These are phyloP conservation scores for Squalus acanthias DNA, from an alignment of 2,797 vertebrate species.

Conservation along the genomic window DNA sequence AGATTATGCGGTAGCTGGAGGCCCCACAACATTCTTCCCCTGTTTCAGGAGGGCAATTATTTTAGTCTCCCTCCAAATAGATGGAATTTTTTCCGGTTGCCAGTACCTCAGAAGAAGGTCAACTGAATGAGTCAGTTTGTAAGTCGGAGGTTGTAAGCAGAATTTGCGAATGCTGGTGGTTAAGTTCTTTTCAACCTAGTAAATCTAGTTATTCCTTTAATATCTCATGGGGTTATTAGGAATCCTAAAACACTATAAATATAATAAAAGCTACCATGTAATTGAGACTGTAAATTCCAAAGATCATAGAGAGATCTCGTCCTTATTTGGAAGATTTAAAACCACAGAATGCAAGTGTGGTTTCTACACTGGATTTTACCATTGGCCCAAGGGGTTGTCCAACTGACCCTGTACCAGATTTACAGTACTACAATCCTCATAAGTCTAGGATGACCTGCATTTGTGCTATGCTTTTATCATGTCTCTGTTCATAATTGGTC, in stretches of 20 bases:
- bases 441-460: not conserved
- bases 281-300: not conserved
- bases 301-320: not conserved
- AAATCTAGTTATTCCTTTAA: not conserved
- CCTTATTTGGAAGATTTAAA: not conserved
- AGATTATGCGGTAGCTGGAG: too few relatives aligned
- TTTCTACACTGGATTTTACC: not conserved
- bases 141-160: not conserved
- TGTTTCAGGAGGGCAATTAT: too few relatives aligned
- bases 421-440: not conserved
- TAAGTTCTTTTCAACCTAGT: not conserved
- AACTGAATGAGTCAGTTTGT: not conserved
- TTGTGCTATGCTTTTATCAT: not conserved
- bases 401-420: not conserved
- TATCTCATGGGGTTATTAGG: not conserved
- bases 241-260: not conserved
- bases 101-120: too few relatives aligned
- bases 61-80: too few relatives aligned
- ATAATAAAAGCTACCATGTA: not conserved
- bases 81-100: too few relatives aligned
- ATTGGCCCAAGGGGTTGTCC: not conserved
- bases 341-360: not conserved
- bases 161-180: not conserved
- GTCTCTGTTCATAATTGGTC: not conserved
- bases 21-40: too few relatives aligned